Conservation (phyloP, 1,140 invertebrate genomes). For the Drosophila arawakana region DNA sequence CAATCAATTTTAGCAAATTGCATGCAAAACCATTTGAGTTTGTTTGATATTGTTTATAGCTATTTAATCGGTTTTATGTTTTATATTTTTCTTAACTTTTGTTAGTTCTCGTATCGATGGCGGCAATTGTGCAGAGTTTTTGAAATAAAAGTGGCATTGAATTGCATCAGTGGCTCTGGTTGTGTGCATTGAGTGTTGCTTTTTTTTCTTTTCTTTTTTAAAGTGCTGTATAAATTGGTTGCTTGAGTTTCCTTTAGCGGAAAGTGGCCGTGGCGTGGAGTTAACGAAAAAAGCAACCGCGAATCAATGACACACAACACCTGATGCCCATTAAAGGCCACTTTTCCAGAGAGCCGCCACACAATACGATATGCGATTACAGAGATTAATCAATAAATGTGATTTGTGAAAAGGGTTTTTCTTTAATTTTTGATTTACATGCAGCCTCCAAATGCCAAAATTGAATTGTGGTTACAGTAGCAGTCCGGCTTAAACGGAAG, state of each 20-base stretch:
- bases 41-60: background rate
- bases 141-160: conserved; percentile 72
- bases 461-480: conserved; percentile 32
- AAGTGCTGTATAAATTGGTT: conserved; percentile 10
- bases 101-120: conserved; percentile 25
- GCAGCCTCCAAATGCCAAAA: conserved; percentile 68
- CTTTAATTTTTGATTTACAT: conserved; percentile 44
- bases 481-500: background rate
- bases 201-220: conserved; percentile 14
- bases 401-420: background rate
- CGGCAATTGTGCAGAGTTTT: conserved; percentile 22
- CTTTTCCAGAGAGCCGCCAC: conserved; percentile 54
- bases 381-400: conserved; percentile 2
- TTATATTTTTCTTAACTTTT: conserved; percentile 10
- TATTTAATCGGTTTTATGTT: conserved; percentile 1
- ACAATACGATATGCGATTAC: conserved; percentile 7
- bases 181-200: conserved; percentile 74
- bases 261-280: background rate
- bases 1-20: conserved; percentile 70
- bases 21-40: conserved; percentile 62
- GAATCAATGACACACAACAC: conserved; percentile 76
- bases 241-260: conserved; percentile 15
- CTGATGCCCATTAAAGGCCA: conserved; percentile 73
- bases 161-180: conserved; percentile 83
- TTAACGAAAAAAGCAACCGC: conserved; percentile 57